Evolutionary conservation across 2,797 vertebrate genomes (phyloP).

Genomic region (Cossypha caffra): DNA sequence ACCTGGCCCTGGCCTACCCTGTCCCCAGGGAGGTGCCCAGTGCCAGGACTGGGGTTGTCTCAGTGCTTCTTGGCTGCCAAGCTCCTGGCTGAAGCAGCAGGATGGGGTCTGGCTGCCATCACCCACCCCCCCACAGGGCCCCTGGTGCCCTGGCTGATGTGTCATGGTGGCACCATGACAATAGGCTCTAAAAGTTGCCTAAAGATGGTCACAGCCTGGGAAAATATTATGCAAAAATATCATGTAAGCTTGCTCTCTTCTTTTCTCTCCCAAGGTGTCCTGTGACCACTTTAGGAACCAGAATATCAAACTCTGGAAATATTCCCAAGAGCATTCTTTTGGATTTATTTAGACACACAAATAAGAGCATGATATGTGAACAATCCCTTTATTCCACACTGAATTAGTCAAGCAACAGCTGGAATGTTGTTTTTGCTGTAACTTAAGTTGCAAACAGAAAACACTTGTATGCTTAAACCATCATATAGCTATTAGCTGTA

Average conservation of each 20-base stretch:
- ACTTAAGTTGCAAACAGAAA: neutral
- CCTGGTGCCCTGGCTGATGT: neutral
- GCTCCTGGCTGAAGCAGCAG: neutral
- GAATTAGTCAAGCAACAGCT: neutral
- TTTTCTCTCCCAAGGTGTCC: neutral
- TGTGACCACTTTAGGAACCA: neutral
- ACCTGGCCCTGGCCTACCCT: neutral
- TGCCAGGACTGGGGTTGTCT: neutral
- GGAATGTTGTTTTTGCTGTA: neutral
- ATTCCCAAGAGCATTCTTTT: neutral
- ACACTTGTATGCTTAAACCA: neutral
- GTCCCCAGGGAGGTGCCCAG: neutral
- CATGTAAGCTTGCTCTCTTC: rapidly evolving
- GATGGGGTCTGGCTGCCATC: neutral
- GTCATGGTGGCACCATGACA: neutral
- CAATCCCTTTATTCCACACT: neutral
- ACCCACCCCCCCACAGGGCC: no score
- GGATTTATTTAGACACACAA: neutral
- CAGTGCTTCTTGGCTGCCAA: neutral
- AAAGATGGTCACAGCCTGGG: neutral
- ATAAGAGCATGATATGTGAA: neutral
- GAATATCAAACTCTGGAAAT: neutral
- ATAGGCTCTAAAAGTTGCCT: neutral
- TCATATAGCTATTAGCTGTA: neutral
- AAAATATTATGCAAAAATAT: neutral